phyloP scores from a whole-genome alignment of 2,888 invertebrate genomes.

The Mythimna ferrago region DNA sequence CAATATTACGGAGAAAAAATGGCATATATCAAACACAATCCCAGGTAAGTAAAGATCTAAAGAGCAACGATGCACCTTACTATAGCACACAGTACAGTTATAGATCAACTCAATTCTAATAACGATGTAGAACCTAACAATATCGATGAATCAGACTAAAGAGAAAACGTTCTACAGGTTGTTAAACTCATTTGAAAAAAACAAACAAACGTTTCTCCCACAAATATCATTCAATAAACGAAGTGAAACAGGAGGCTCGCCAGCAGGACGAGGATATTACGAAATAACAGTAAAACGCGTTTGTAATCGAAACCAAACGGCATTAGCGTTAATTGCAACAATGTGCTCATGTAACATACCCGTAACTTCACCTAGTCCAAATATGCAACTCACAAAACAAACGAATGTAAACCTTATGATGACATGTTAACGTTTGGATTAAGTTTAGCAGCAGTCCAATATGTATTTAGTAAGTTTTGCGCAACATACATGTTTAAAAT shows the following conservation, averaged over 20 bases:
- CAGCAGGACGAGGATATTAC: conserved; percentile 75
- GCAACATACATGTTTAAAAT: conserved; percentile 70
- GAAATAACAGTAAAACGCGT: conserved; percentile 71
- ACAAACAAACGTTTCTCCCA: conserved; percentile 29
- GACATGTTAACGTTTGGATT: conserved; percentile 45
- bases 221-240: conserved; percentile 25
- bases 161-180: conserved; percentile 26
- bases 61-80: background rate
- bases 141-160: conserved; percentile 21
- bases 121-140: background rate
- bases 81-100: background rate
- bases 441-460: conserved; percentile 34
- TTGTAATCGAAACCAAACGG: conserved; percentile 77
- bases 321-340: conserved; percentile 71
- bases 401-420: conserved; percentile 43
- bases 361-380: conserved; percentile 62
- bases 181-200: conserved; percentile 16
- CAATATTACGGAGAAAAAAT: background rate
- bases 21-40: no score
- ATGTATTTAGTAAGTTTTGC: conserved; percentile 68
- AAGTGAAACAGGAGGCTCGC: conserved; percentile 50
- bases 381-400: conserved; percentile 36
- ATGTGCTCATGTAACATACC: conserved; percentile 69
- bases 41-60: background rate
- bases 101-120: background rate